Conservation (phyloP, 2,797 vertebrate species). For the Rallus crepitans region DNA sequence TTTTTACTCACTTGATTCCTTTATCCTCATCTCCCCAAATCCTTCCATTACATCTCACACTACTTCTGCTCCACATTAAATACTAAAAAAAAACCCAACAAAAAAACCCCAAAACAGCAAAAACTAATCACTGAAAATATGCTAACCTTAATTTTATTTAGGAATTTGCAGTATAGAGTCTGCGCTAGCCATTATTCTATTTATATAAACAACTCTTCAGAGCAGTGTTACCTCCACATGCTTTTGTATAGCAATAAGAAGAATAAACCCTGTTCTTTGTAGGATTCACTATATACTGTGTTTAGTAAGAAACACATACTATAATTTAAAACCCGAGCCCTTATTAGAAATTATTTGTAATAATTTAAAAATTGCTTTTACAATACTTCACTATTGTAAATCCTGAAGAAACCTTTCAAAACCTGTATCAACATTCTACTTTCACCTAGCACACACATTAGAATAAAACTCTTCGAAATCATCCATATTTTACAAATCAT, state of each 20-base stretch:
- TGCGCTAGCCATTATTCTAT: background rate
- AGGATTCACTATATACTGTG: background rate
- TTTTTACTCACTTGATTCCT: background rate
- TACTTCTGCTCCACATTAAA: background rate
- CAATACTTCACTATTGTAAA: background rate
- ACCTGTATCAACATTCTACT: background rate
- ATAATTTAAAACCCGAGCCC: background rate
- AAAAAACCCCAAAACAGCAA: background rate
- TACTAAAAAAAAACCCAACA: background rate
- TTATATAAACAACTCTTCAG: background rate
- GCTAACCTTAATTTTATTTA: background rate
- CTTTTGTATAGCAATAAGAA: background rate
- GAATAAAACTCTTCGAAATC: background rate
- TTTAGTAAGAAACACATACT: background rate
- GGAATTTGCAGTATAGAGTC: background rate
- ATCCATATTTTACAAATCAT: background rate
- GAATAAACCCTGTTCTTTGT: background rate
- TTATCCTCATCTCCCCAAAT: background rate
- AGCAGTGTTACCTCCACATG: background rate
- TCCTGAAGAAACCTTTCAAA: background rate
- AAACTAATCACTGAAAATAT: background rate
- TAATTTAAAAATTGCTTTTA: background rate
- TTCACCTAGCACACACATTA: background rate
- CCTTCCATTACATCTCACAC: background rate
- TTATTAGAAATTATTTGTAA: too few relatives aligned